Conservation (phyloP, 2,113 vertebrate species). For the Sapajus apella region DNA sequence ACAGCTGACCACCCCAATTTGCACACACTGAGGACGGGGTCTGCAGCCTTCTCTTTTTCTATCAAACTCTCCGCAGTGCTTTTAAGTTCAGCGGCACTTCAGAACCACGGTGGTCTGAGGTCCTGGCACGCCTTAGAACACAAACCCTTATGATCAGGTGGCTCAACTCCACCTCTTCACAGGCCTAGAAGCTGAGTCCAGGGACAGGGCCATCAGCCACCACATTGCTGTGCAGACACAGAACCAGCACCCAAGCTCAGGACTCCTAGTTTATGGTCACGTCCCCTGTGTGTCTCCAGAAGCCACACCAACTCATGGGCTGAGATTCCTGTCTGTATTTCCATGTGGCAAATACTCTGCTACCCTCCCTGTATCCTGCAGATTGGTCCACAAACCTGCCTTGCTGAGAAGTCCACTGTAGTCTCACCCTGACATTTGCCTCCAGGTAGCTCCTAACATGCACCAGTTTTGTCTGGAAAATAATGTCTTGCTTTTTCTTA, state of each 20-base stretch:
- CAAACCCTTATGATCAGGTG: not conserved
- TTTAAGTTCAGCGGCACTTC: not conserved
- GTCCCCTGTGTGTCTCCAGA: not conserved
- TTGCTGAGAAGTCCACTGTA: fast-evolving
- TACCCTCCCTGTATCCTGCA: fast-evolving
- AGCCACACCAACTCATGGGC: fast-evolving
- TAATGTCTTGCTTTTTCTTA: not conserved
- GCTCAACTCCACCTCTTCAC: not conserved
- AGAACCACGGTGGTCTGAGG: fast-evolving
- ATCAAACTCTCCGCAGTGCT: fast-evolving
- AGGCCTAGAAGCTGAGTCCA: not conserved
- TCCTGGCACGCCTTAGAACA: not conserved
- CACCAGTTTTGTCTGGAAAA: not conserved
- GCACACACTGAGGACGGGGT: fast-evolving
- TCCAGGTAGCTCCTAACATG: fast-evolving
- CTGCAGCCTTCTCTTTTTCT: not conserved
- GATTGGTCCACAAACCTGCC: fast-evolving
- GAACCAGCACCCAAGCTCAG: fast-evolving
- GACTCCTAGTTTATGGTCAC: fast-evolving
- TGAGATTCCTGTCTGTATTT: fast-evolving
- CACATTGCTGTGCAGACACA: fast-evolving
- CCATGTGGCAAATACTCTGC: fast-evolving
- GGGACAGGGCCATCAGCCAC: fast-evolving
- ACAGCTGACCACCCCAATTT: no score
- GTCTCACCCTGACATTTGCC: fast-evolving